Evolutionary conservation across 2,797 vertebrate genomes (phyloP).

Genomic region (Mus spretus): DNA sequence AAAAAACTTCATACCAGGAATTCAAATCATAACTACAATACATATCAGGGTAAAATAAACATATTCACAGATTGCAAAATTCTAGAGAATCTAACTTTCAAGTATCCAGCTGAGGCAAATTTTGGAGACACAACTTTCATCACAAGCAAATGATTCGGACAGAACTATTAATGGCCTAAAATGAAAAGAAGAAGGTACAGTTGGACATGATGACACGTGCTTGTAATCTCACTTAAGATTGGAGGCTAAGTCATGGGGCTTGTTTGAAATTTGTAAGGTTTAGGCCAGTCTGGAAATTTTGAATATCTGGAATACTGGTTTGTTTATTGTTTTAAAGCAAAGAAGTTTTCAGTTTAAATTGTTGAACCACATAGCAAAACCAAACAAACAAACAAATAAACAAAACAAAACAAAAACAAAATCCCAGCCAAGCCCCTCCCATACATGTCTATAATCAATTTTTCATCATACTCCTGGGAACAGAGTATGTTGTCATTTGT

Average conservation of each 20-base stretch:
- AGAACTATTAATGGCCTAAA: not conserved
- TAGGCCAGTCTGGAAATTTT: not conserved
- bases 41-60: not conserved
- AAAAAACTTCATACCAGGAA: not conserved
- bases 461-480: not conserved
- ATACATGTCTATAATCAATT: not conserved
- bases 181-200: not conserved
- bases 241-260: not conserved
- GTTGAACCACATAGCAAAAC: not conserved
- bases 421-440: not conserved
- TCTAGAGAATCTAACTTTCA: not conserved
- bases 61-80: not conserved
- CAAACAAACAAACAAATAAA: not conserved
- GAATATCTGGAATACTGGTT: not conserved
- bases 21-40: not conserved
- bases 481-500: not conserved
- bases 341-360: not conserved
- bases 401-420: no score
- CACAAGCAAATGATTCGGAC: not conserved
- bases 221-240: not conserved
- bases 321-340: not conserved
- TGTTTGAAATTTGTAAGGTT: not conserved
- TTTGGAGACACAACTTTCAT: not conserved
- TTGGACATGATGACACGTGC: not conserved
- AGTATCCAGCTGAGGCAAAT: not conserved